Evolutionary conservation across 92 coral and sea anemone species (phyloP).

Genomic region (Porites divaricata): DNA sequence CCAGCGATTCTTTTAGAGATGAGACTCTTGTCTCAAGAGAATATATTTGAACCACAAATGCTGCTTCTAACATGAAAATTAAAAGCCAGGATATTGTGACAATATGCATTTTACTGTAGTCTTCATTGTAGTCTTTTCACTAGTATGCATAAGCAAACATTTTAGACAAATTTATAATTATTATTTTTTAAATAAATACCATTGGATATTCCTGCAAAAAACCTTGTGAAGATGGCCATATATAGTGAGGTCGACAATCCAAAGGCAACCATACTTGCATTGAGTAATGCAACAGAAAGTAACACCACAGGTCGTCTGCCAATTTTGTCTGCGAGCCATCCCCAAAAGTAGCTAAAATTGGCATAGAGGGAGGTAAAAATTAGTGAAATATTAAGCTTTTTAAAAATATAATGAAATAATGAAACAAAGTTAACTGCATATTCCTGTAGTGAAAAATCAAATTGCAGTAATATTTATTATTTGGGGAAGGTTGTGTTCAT

Average conservation of each 20-base stretch:
- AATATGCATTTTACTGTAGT: too few species aligned
- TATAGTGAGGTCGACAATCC: slow-evolving; percentile 78
- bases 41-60: too few species aligned
- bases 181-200: slow-evolving; percentile 48
- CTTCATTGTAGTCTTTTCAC: too few species aligned
- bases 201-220: slow-evolving; percentile 71
- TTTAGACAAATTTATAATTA: neutral
- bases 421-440: too few species aligned
- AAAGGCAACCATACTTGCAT: slow-evolving; percentile 60
- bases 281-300: slow-evolving; percentile 24
- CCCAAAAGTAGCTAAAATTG: slow-evolving; percentile 85
- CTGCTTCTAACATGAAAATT: too few species aligned
- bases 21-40: too few species aligned
- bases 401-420: too few species aligned
- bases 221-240: slow-evolving; percentile 75
- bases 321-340: slow-evolving; percentile 82
- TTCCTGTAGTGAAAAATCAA: too few species aligned
- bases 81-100: too few species aligned
- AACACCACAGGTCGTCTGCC: slow-evolving; percentile 81
- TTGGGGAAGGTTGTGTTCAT: too few species aligned
- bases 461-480: too few species aligned
- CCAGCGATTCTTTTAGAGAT: too few species aligned
- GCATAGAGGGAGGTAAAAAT: neutral
- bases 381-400: neutral
- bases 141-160: neutral